Base-by-base conservation (phyloP, 1,140 invertebrate genomes). In the Cyclargus thomasi region DNA sequence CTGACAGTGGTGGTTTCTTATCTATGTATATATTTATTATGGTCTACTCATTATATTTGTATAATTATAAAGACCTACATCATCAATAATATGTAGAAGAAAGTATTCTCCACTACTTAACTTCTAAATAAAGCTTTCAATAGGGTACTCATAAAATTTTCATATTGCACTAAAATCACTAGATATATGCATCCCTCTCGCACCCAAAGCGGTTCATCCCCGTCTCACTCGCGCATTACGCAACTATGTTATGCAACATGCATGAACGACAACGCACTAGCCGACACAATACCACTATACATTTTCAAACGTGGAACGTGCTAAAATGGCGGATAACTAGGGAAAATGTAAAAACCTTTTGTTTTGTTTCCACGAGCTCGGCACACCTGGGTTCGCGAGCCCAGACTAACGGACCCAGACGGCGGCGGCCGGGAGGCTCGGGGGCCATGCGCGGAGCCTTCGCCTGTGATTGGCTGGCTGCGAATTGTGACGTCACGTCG, bases 301-400 rank as follows among this genome's bases (percentile, higher is more conserved):
- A 65, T 68, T n/a, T 67, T 69, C 47, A 68, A 72, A 79, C 67
- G 53, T 66, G 67, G 74, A 57, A 64, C 59, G 65, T 67, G 64
- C 69, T 66, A 72, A 79, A 72, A 81, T 80, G 74, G 77, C 74
- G 68, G 76, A 67, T 67, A 67, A 70, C 70, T 70, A 65, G 14
- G 4, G 75, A 67, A 68, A 55, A 68, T 74, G 85, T 80, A 84
- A 80, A 85, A 71, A 88, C 84, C 86, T 86, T 84, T 65, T 68
- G 67, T 76, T 77, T 70, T 71, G 76, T 72, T 72, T 77, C 71
- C 78, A 74, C 74, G 79, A 80, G 80, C 84, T 87, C 76, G 77
- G 84, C 84, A 86, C 85, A 88, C 86, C 84, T 85, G 84, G 79
- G 75, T 74, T 76, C 77, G 79, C 82, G 81, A 76, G 86, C 83